Evolutionary conservation across 2,888 invertebrate species (phyloP), one percentile per base, ranked within the genome.

Genomic region (Cerastoderma edule): DNA sequence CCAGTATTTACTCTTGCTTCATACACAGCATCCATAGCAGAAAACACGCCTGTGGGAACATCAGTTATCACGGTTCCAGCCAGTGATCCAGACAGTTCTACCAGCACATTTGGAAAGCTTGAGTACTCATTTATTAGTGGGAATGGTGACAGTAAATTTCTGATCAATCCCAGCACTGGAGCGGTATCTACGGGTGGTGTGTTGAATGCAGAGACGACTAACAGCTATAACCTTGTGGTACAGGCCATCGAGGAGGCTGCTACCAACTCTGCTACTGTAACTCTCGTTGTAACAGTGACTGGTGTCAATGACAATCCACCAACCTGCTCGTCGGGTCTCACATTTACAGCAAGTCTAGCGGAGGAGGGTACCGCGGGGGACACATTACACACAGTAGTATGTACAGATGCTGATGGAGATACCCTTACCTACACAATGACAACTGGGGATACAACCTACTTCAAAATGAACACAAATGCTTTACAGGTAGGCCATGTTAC

Each of bases 121-220:
- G 63, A 70, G 16, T 87, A 89, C 77, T 81, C 86, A 6, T 82
- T 89, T 19, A 35, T 78, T 0, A 71, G 67, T 28, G 87, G 87
- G 2, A 87, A 87, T 50, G 30, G 72, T 19, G 76, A 64, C 30
- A 80, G 70, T 19, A 80, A 85, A 30, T 89, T 89, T 65, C 78
- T 50, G 27, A 83, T 89, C 24, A 86, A 89, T 56, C 71, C 76
- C 19, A 53, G 44, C 30, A 73, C 76, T 24, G 89, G 87, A 0
- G 70, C 72, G 32, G 68, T 89, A 0, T 80, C 84, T 53, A 77
- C 87, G 0, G 79, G 79, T 1, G 84, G 84, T 10, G 53, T 81
- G 1, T 79, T 91, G 5, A 88, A 91, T 69, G 78, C 89, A 27
- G 90, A 91, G 60, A 82, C 79, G 10, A 82, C 72, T 1, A 32